Evolutionary conservation across 2,888 invertebrate genomes (phyloP).

Genomic region (Drosophila multiciliata): DNA sequence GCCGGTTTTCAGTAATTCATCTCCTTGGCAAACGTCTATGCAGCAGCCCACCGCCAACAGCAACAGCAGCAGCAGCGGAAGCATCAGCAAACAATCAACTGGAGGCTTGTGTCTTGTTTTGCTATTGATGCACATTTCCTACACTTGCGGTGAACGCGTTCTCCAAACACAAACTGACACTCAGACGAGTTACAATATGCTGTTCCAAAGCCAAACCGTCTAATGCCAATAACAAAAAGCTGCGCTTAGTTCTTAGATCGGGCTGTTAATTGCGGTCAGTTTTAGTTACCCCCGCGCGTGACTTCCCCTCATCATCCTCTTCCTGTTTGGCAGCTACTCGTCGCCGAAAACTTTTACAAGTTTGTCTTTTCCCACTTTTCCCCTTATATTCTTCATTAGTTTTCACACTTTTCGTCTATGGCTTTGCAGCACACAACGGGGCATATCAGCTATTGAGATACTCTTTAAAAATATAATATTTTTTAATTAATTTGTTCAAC

Average conservation of each 20-base stretch:
- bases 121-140: conserved; percentile 56
- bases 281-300: conserved; percentile 7
- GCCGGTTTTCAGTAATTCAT: conserved; percentile 42
- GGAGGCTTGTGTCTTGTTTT: conserved; percentile 12
- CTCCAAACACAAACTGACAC: conserved; percentile 65
- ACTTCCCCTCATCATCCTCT: neutral
- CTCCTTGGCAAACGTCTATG: conserved; percentile 22
- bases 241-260: conserved; percentile 37
- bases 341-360: conserved; percentile 30
- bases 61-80: conserved; percentile 6
- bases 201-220: conserved; percentile 28
- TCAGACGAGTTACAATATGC: conserved; percentile 31
- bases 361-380: conserved; percentile 46
- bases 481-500: neutral
- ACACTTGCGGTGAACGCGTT: conserved; percentile 58
- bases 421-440: neutral
- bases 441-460: conserved; percentile 3
- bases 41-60: neutral
- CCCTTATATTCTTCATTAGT: conserved; percentile 63
- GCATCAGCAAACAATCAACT: conserved; percentile 21
- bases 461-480: neutral
- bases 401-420: conserved; percentile 62
- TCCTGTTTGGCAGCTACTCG: neutral
- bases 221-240: conserved; percentile 23
- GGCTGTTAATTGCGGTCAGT: conserved; percentile 65